Conservation (phyloP, 1,140 invertebrate genomes). For the Drusus annulatus region DNA sequence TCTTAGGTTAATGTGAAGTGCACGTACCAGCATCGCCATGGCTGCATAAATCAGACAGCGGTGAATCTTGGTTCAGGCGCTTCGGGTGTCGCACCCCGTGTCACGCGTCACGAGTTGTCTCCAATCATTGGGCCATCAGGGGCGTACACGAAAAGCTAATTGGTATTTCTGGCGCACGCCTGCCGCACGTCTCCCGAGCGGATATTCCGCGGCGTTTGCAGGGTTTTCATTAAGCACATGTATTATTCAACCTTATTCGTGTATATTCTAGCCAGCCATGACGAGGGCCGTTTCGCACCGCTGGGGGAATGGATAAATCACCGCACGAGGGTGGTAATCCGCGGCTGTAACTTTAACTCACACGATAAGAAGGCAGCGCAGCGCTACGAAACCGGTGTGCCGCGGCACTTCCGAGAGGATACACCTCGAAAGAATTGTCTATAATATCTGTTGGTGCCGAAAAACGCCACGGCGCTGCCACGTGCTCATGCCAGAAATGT, state of each 20-base stretch:
- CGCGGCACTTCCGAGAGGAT: too few species aligned
- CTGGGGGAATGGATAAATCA: conserved; percentile 2
- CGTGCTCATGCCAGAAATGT: too few species aligned
- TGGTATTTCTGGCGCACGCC: background rate
- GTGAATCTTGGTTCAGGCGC: too few species aligned
- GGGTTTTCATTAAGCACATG: conserved; percentile 2
- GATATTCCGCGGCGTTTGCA: background rate
- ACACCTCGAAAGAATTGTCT: too few species aligned
- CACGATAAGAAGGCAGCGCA: background rate
- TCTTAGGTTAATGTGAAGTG: too few species aligned
- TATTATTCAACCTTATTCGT: conserved; percentile 17
- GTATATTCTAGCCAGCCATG: background rate
- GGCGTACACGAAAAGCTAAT: background rate
- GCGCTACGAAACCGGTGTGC: background rate
- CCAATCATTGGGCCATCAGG: too few species aligned
- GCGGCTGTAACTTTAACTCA: background rate
- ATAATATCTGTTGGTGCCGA: too few species aligned
- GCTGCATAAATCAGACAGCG: too few species aligned
- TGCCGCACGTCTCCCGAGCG: background rate
- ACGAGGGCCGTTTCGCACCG: background rate
- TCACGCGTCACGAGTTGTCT: too few species aligned
- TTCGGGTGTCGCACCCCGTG: too few species aligned
- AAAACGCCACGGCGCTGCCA: too few species aligned
- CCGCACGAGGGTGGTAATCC: background rate
- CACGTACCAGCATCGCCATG: too few species aligned